Evolutionary conservation across 2,797 vertebrate genomes (phyloP).

Genomic region (Gymnodraco acuticeps): DNA sequence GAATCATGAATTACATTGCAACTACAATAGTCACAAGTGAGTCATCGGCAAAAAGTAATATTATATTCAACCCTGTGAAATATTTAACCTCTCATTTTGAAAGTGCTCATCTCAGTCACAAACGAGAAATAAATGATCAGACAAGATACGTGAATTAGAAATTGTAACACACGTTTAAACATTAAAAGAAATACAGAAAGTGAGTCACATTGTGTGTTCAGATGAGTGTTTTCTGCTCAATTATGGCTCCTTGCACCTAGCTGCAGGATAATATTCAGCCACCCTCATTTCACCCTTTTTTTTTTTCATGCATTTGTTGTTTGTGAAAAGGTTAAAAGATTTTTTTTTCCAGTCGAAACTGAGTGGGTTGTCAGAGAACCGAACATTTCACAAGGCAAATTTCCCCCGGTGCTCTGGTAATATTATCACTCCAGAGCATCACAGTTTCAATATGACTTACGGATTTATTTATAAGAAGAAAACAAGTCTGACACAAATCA

Average conservation of each 20-base stretch:
- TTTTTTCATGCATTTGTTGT: constrained; percentile 81
- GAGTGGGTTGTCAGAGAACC: constrained; percentile 98
- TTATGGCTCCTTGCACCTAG: background rate
- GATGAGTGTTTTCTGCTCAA: constrained; percentile 13
- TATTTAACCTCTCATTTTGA: constrained; percentile 36
- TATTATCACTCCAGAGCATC: constrained; percentile 98
- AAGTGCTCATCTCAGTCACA: constrained; percentile 50
- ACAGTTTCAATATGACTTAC: constrained; percentile 98
- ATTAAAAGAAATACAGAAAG: background rate
- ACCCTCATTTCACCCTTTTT: constrained; percentile 30
- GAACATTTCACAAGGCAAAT: constrained; percentile 93
- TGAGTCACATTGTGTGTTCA: constrained; percentile 33
- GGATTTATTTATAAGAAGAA: constrained; percentile 96
- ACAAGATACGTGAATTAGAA: constrained; percentile 5
- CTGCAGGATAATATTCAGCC: constrained; percentile 30
- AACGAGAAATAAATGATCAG: constrained; percentile 15
- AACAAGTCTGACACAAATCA: constrained; percentile 93
- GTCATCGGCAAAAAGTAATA: constrained; percentile 16
- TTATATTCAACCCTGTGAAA: constrained; percentile 1
- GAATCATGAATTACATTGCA: background rate
- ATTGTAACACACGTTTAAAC: constrained; percentile 11
- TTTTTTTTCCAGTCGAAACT: constrained; percentile 93
- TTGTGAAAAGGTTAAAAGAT: constrained; percentile 94
- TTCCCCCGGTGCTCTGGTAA: constrained; percentile 94
- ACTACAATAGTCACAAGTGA: background rate